Evolutionary conservation across 1,140 invertebrate genomes (phyloP), one percentile per base, ranked within the genome.

Genomic region (Leptopilina boulardi): DNA sequence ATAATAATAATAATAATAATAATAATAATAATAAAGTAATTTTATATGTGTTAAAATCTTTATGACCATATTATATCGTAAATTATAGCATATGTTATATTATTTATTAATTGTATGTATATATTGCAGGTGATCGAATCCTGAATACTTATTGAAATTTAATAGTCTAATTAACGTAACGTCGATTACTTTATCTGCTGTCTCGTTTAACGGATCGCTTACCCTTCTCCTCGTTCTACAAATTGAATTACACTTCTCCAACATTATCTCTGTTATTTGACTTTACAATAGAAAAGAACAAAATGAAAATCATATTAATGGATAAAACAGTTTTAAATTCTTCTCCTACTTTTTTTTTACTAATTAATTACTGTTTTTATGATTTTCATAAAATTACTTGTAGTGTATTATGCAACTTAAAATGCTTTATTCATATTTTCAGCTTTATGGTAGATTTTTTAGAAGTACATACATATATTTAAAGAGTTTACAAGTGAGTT

Each of bases 121-220:
- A 30, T 38, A 38, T 54, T 54, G 19, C 19, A 54, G 51, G 51
- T 59, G 23, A 59, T 59, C 11, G 23, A 26, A 59, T 59, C 23
- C 21, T 59, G 9, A 26, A 23, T 59, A 15, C 23, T 59, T 26
- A 30, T 59, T 30, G 21, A 23, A 26, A 26, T 26, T 21, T 30
- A 59, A 26, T 59, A 59, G 21, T 26, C 56, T 56, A 56, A 59
- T 59, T 59, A 30, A 59, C 56, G 56, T 59, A 2, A 59, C 13
- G 21, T 26, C 19, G 3, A 59, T 30, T 59, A 59, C 56, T 59
- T 59, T 59, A 59, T 59, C 23, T 59, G 19, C 56, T 59, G 19
- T 59, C 19, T 18, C 51, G n/a, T 54, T 54, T 54, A 54, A 59
- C 56, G 56, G 56, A 21, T 59, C 56, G 56, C 56, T 59, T 30